Evolutionary conservation across 2,888 invertebrate genomes (phyloP).

Genomic region (Chalcosyrphus nemorum): DNA sequence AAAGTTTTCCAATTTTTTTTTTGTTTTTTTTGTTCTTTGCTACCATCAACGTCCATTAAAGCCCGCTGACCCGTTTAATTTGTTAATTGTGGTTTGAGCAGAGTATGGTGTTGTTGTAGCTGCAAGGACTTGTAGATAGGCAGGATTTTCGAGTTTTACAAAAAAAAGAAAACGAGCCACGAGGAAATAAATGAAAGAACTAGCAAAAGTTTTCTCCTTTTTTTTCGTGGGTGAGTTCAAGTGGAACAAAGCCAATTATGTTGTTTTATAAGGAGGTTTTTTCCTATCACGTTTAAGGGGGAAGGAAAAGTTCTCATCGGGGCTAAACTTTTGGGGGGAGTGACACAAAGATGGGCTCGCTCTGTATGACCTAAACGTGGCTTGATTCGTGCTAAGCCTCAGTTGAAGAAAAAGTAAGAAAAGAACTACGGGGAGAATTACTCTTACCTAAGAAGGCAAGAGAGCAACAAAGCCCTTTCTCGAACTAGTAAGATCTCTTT

Average conservation of each 20-base stretch:
- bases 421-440: too few species aligned
- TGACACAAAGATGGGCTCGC: too few species aligned
- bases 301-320: background rate
- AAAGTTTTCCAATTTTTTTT: slow-evolving; percentile 59
- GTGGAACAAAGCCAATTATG: slow-evolving; percentile 64
- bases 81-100: slow-evolving; percentile 63
- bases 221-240: slow-evolving; percentile 41
- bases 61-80: slow-evolving; percentile 69
- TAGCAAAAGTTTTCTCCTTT: slow-evolving; percentile 29
- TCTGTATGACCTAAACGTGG: too few species aligned
- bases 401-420: too few species aligned
- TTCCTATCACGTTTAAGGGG: background rate
- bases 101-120: slow-evolving; percentile 13
- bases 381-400: too few species aligned
- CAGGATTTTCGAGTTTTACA: slow-evolving; percentile 33
- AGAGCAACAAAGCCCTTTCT: too few species aligned
- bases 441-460: too few species aligned
- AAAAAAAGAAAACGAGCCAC: slow-evolving; percentile 4
- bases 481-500: too few species aligned
- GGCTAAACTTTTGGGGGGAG: background rate
- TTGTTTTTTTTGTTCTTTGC: background rate
- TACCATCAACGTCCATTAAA: slow-evolving; percentile 11
- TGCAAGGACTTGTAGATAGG: slow-evolving; percentile 10
- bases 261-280: slow-evolving; percentile 1
- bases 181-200: slow-evolving; percentile 4